Base-by-base conservation (phyloP, 2,797 vertebrate genomes). In the Geotrypetes seraphini region DNA sequence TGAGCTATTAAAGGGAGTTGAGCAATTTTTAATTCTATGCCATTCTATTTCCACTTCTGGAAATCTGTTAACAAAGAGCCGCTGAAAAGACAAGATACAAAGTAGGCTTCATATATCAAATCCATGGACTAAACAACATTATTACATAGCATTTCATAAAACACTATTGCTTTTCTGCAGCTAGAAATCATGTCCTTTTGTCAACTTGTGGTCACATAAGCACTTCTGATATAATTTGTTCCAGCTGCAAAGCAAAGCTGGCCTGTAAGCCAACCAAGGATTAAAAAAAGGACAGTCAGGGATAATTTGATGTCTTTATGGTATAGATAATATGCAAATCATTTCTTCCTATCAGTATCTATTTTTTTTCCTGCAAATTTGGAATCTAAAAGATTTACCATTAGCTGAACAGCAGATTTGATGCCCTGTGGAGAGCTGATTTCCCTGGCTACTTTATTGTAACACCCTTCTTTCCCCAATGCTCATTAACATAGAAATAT, bases 141-240 rank as follows among this genome's bases (percentile, higher is more conserved):
- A 85, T 85, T 83, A 83, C 79, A 85, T 81, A 85, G 79, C 81
- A 83, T 85, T 83, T 85, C 77, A 85, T 83, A 83, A 85, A 82
- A 81, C 83, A 74, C 79, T 81, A 72, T 83, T 85, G 78, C 82
- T 81, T 85, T 85, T 85, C 71, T 83, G 76, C 77, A 81, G 80
- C 78, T 75, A 83, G 78, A 85, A 85, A 85, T 85, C 82, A 85
- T 85, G 80, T 85, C 82, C 80, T 85, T 82, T 85, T 85, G 82
- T 83, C 82, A 85, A 81, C 82, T 85, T 85, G 80, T 83, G 82
- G 82, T 85, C 82, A 85, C 82, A 85, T 85, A 82, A 85, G 82
- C 82, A 85, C 70, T 85, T 85, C 80, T 84, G 82, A 85, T 83
- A 79, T 83, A 85, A 85, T 85, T 85, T 85, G 69, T 79, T 85